Evolutionary conservation across 2,888 invertebrate genomes (phyloP).

Genomic region (Habroteleia sp.): DNA sequence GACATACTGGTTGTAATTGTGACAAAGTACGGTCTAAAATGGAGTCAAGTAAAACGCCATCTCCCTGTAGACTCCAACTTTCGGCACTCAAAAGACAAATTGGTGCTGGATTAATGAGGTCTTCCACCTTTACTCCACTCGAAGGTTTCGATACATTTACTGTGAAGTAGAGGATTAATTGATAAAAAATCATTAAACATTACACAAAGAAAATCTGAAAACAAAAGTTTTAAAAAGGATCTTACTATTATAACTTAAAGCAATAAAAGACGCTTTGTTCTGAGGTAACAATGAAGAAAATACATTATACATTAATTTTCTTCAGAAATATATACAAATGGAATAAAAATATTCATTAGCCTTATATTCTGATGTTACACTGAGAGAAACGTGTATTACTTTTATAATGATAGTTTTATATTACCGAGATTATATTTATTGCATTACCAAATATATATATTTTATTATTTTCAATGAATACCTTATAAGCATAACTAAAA

Average conservation of each 20-base stretch:
- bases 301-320: no score
- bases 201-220: slow-evolving; percentile 14
- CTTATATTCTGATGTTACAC: no score
- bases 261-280: not conserved
- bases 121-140: slow-evolving; percentile 75
- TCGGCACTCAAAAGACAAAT: slow-evolving; percentile 77
- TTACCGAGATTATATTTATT: no score
- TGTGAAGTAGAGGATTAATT: slow-evolving; percentile 47
- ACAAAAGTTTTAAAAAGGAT: slow-evolving; percentile 15
- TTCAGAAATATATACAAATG: no score
- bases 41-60: slow-evolving; percentile 82
- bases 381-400: no score
- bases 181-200: slow-evolving; percentile 5
- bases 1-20: slow-evolving; percentile 93
- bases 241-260: not conserved
- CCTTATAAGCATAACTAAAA: no score
- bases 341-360: no score
- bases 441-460: no score
- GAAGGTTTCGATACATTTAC: slow-evolving; percentile 73
- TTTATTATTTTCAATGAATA: no score
- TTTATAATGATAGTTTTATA: no score
- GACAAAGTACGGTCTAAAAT: slow-evolving; percentile 92
- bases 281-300: not conserved
- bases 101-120: slow-evolving; percentile 75
- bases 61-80: slow-evolving; percentile 77